A percentile compares a stretch with the other conserved stretches of the same genome.
Conservation (phyloP, 2,797 vertebrate genomes). For the Notolabrus celidotus region DNA sequence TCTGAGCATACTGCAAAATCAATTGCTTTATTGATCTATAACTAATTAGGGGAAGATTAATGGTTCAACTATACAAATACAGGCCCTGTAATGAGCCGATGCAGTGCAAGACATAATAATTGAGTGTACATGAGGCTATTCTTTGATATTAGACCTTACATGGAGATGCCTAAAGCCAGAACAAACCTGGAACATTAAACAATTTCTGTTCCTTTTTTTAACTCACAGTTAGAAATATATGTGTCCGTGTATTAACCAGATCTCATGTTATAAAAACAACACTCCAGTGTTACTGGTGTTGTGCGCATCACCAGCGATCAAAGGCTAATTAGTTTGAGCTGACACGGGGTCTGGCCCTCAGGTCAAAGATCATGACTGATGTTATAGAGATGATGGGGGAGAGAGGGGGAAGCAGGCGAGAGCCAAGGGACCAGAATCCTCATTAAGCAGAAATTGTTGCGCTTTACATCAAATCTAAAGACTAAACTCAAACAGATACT, state of each 20-base stretch:
- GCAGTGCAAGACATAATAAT: conserved; percentile 80
- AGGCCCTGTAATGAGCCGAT: conserved; percentile 82
- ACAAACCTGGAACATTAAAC: conserved; percentile 6
- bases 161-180: conserved; percentile 33
- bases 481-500: conserved; percentile 41
- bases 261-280: conserved; percentile 45
- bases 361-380: conserved; percentile 86
- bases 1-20: conserved; percentile 84
- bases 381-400: conserved; percentile 81
- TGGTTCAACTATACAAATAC: conserved; percentile 85
- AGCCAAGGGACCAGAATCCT: conserved; percentile 78
- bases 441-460: conserved; percentile 80
- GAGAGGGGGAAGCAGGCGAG: conserved; percentile 63
- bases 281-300: conserved; percentile 69
- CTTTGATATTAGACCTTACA: conserved; percentile 46
- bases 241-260: conserved; percentile 48
- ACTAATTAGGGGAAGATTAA: conserved; percentile 89
- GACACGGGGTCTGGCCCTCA: conserved; percentile 77
- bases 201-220: conserved; percentile 10
- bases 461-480: conserved; percentile 65
- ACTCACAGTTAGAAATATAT: conserved; percentile 16
- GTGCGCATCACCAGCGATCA: conserved; percentile 80
- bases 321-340: conserved; percentile 87
- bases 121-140: conserved; percentile 69
- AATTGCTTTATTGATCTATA: conserved; percentile 88